Base-by-base conservation (phyloP, 2,888 invertebrate species). In the Copidosoma aretas region DNA sequence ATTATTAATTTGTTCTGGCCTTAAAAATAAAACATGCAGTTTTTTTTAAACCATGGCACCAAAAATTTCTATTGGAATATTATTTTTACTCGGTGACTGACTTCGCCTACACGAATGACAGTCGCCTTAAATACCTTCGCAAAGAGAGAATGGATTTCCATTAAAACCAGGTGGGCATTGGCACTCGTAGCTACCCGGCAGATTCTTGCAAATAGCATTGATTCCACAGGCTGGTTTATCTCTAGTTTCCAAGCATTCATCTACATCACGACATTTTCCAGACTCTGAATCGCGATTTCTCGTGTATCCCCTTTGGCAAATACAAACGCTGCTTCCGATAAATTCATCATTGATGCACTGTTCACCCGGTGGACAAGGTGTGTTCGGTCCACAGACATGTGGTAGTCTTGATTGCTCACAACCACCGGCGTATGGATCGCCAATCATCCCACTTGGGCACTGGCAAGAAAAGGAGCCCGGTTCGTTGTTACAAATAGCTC, bases 101-200 rank as follows among this genome's bases (percentile, higher is more conserved):
- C 8, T 32, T 32, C 32, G 8, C 3, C 8, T 8, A 32, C 4
- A 32, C 32, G 3, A 32, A 32, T 8, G 3, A 5, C 8, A 32
- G 32, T 32, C 8, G 8, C 8, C 8, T 32, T 8, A 32, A 3
- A 32, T 80, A 87, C 87, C 86, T 85, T 93, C 93, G 81, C 96
- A 96, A 74, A 91, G 87, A 19, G 91, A 89, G 80, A 94, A 96
- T 0, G 96, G 95, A 84, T 96, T 95, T 56, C 95, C 95, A 79
- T 92, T 93, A 80, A 92, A 95, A 43, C 94, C 94, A 39, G 90
- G 86, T 0, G 95, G 93, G 78, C 96, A 97, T 78, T 93, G 93
- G 77, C 96, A 97, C 84, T 95, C 95, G 80, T 95, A 97, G 80
- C 94, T 94, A 58, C 96, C 96, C 0, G 95, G 95, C 61, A 95